These are phyloP conservation scores for Trichopria drosophilae DNA, from an alignment of 2,888 invertebrate species.

Conservation along the genomic window DNA sequence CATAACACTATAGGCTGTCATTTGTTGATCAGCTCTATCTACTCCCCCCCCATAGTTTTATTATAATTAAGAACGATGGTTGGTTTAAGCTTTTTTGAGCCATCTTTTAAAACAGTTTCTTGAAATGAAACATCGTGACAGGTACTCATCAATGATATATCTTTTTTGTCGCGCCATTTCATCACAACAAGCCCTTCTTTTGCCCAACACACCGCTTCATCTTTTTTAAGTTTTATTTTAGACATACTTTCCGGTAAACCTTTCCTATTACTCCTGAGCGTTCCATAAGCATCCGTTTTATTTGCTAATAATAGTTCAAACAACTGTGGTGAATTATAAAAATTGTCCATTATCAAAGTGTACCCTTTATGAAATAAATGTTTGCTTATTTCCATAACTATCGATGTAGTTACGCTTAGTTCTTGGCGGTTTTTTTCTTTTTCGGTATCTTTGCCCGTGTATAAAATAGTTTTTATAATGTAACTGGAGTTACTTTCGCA, in stretches of 20 bases:
- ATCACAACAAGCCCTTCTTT: conserved; percentile 10
- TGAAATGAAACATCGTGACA: conserved; percentile 12
- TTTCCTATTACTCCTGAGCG: background rate
- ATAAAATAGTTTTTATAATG: conserved; percentile 14
- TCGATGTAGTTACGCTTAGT: background rate
- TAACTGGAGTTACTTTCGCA: conserved; percentile 9
- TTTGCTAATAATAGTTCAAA: background rate
- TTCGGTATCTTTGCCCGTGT: conserved; percentile 10
- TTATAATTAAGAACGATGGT: conserved; percentile 12
- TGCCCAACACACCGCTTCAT: conserved; percentile 5
- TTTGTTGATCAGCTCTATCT: conserved; percentile 9
- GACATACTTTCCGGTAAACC: conserved; percentile 2
- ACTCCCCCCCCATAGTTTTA: conserved; percentile 15
- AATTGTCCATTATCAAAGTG: conserved; percentile 13
- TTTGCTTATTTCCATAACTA: conserved; percentile 6
- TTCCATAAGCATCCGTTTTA: conserved; percentile 16
- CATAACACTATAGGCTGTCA: conserved; percentile 2
- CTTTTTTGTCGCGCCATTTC: conserved; percentile 17
- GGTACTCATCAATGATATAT: conserved; percentile 6
- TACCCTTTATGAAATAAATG: conserved; percentile 4
- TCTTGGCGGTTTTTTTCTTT: background rate
- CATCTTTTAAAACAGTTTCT: conserved; percentile 5
- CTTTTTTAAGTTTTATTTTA: conserved; percentile 13
- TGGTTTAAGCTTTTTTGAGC: conserved; percentile 12
- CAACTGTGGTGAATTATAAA: conserved; percentile 12